Conservation (phyloP, 2,797 vertebrate species). For the Adrianichthys oophorus region DNA sequence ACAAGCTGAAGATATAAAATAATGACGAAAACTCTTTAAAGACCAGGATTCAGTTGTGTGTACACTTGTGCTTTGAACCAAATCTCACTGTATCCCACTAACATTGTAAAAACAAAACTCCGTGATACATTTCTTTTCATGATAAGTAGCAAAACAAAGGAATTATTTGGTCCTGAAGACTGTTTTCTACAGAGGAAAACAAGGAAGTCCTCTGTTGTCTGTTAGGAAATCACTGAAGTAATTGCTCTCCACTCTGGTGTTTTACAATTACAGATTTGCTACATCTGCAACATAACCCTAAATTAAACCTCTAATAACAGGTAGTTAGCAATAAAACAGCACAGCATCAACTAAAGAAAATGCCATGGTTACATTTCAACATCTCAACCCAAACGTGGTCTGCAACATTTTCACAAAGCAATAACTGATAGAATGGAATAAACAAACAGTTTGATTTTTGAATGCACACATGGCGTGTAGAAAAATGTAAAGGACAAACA, state of each 20-base stretch:
- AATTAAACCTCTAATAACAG: conserved; percentile 6
- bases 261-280: conserved; percentile 14
- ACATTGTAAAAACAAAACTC: conserved; percentile 10
- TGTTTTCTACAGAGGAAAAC: conserved; percentile 5
- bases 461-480: background rate
- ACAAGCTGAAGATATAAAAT: conserved; percentile 34
- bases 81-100: conserved; percentile 1
- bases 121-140: background rate
- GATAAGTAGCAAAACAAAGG: background rate
- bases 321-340: conserved; percentile 10
- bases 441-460: conserved; percentile 2
- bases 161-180: conserved; percentile 3
- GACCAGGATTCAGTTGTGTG: conserved; percentile 8
- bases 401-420: conserved; percentile 9
- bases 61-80: conserved; percentile 13
- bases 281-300: conserved; percentile 6
- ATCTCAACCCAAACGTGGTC: background rate
- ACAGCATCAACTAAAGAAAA: conserved; percentile 4
- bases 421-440: conserved; percentile 2
- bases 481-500: background rate
- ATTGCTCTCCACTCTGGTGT: conserved; percentile 1
- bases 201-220: conserved; percentile 6
- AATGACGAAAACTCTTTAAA: conserved; percentile 26
- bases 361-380: conserved; percentile 3
- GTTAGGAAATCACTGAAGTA: background rate